Evolutionary conservation across 2,797 vertebrate species (phyloP), one percentile per base, ranked within the genome.

Genomic region (Stomatorhinus walkeri): DNA sequence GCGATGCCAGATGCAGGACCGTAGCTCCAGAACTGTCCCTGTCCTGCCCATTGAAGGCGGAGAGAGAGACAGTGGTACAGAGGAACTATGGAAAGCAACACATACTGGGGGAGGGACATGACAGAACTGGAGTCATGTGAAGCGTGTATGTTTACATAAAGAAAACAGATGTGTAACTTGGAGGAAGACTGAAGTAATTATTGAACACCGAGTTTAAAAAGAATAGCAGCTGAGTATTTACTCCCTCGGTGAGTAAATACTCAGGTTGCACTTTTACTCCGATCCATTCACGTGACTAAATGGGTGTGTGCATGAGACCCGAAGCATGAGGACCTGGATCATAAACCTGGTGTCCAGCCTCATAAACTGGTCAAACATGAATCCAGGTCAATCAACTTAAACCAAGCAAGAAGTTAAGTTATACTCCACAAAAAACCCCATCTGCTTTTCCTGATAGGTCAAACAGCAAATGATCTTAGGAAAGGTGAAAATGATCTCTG

Each of bases 21-120:
- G 97, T 99, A 94, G 98, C 98, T 91, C 98, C 98, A 2, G 98
- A 99, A 93, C 96, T 97, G 94, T 99, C 98, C 91, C 94, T 96
- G 92, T 97, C 96, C 98, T 99, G 93, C 2, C 28, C 87, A 89
- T 90, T 72, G 64, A 36, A 91, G 90, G 48, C 28, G 1, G 48
- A 91, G 40, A 87, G 49, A 88, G 36, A 36, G 22, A 52, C 10
- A 24, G 46, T 54, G 5, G 28, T 14, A 56, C 49, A 88, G 51
- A 22, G 1, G 52, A 46, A 46, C 76, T 22, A 22, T 40, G n/a
- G 79, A 40, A 48, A 12, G 16, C 40, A 14, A 5, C 3, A 0
- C 19, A 22, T 16, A 36, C 28, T 16, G 64, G 32, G 32, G 36
- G 16, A 43, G 40, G 24, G 72, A 79, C 36, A 79, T 19, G 36